Conservation (phyloP, 2,797 vertebrate genomes). For the Synanceia verrucosa region DNA sequence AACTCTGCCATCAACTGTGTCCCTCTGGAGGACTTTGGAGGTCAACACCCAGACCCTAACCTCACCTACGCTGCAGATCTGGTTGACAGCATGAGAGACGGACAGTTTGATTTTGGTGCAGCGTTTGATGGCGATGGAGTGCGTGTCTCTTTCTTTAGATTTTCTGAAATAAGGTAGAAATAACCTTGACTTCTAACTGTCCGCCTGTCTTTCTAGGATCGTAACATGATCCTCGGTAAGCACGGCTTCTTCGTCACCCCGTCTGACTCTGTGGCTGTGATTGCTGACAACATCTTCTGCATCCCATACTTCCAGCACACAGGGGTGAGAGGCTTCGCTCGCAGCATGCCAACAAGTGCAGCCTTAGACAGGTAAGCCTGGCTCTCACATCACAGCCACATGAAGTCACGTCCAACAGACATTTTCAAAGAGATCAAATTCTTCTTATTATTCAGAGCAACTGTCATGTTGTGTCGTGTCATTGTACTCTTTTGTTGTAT, state of each 20-base stretch:
- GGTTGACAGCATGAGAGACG: conserved; percentile 92
- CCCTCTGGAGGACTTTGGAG: conserved; percentile 94
- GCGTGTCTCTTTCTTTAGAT: conserved; percentile 40
- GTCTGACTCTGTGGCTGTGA: conserved; percentile 95
- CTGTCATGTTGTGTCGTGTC: not conserved
- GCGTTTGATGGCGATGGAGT: conserved; percentile 98
- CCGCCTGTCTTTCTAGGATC: conserved; percentile 81
- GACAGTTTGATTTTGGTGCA: conserved; percentile 94
- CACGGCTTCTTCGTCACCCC: conserved; percentile 94
- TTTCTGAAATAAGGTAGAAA: not conserved
- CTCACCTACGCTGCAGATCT: conserved; percentile 90
- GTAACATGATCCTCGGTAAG: conserved; percentile 96
- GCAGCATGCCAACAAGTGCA: conserved; percentile 96
- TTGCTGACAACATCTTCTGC: conserved; percentile 96
- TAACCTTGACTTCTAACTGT: not conserved
- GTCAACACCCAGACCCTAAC: conserved; percentile 92
- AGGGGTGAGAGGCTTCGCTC: conserved; percentile 92
- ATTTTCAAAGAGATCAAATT: not conserved
- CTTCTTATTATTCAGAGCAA: not conserved
- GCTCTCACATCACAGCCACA: conserved; percentile 7
- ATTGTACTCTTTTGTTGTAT: conserved; percentile 15
- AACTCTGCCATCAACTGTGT: conserved; percentile 93
- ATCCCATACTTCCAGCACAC: conserved; percentile 97
- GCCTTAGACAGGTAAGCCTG: conserved; percentile 90
- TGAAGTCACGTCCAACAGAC: not conserved